A percentile compares a stretch with the other conserved stretches of the same genome.
Conservation (phyloP, 2,888 invertebrate species). For the Hedychridium roseum region DNA sequence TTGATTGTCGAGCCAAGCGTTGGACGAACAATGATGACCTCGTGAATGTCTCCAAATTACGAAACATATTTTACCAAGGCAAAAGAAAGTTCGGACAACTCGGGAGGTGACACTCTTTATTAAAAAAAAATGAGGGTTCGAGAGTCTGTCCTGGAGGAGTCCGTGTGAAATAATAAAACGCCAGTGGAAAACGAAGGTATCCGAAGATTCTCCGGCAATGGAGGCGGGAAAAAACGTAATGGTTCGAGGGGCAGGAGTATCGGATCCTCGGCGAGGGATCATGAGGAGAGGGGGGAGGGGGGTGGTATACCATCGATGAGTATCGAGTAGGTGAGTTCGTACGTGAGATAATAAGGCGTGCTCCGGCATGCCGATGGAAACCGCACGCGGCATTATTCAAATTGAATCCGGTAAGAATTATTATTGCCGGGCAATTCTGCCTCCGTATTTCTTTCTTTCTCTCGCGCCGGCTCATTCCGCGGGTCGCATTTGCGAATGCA, state of each 20-base stretch:
- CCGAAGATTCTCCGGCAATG: constrained; percentile 8
- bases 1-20: no score
- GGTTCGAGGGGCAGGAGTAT: constrained; percentile 16
- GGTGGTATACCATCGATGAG: constrained; percentile 50
- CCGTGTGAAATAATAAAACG: neutral
- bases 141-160: no score
- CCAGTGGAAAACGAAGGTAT: neutral
- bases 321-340: constrained; percentile 57
- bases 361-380: constrained; percentile 58
- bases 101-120: no score
- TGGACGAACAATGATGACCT: no score
- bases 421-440: constrained; percentile 55
- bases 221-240: constrained; percentile 43
- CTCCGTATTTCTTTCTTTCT: constrained; percentile 20
- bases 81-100: no score
- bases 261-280: constrained; percentile 7
- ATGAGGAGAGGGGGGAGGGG: constrained; percentile 7
- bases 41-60: no score
- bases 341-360: constrained; percentile 63
- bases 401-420: constrained; percentile 62
- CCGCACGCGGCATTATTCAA: constrained; percentile 63
- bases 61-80: no score
- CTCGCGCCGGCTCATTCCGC: constrained; percentile 43
- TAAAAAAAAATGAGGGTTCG: no score
- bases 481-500: constrained; percentile 46